Percentiles rank a stretch among this genome's conserved stretches.
phyloP scores from a whole-genome alignment of 2,797 vertebrate genomes.

The Coilia nasus region DNA sequence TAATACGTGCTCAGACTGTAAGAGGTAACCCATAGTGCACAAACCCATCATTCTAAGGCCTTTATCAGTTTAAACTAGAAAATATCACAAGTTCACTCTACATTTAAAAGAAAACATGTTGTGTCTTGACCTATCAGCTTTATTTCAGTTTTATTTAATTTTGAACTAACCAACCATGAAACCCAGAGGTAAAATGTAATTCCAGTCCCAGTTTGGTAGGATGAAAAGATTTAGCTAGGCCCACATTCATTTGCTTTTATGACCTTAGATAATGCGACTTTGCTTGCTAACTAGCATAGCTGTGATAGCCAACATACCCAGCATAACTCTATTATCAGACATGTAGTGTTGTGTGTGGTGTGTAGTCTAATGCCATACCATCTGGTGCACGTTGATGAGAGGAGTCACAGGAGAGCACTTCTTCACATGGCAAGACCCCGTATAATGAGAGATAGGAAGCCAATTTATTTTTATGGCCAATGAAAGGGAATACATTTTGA shows the following conservation, averaged over 20 bases:
- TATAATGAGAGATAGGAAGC: constrained; percentile 55
- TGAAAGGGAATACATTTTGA: constrained; percentile 76
- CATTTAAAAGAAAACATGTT: not conserved
- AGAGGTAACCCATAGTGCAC: not conserved
- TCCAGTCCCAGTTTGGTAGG: not conserved
- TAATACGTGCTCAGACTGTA: not conserved
- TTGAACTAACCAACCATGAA: not conserved
- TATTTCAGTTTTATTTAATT: not conserved
- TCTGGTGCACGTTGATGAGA: constrained; percentile 51
- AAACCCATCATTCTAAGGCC: not conserved
- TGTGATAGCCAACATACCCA: too few relatives aligned
- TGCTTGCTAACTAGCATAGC: not conserved
- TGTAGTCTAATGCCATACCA: constrained; percentile 55
- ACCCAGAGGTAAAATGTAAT: not conserved
- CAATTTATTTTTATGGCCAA: constrained; percentile 78
- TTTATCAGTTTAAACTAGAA: not conserved
- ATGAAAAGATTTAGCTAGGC: not conserved
- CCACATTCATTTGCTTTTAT: not conserved
- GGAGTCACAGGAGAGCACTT: constrained; percentile 65
- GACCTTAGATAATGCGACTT: not conserved
- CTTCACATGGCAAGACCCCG: constrained; percentile 55
- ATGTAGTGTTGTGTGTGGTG: constrained; percentile 38
- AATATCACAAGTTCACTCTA: not conserved
- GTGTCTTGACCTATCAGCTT: not conserved
- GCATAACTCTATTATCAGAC: not conserved